Conservation (phyloP, 2,888 invertebrate species). For the Mythimna ferrago region DNA sequence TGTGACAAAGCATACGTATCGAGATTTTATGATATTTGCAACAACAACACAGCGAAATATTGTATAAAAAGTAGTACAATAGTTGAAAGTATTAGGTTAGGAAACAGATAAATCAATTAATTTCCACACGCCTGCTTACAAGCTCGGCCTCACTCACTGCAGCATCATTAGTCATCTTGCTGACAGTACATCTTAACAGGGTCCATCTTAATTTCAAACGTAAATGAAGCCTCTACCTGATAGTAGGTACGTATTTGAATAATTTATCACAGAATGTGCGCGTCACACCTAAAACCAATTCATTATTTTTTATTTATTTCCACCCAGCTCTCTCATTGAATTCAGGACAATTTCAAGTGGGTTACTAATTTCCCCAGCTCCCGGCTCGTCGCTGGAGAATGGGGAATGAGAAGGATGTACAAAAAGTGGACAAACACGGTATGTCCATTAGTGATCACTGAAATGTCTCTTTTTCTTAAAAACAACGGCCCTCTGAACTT, state of each 20-base stretch:
- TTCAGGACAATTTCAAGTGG: slow-evolving; percentile 13
- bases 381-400: slow-evolving; percentile 1
- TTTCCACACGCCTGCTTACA: not conserved
- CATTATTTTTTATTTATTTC: slow-evolving; percentile 9
- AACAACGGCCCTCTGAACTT: slow-evolving; percentile 17
- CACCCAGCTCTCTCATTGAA: slow-evolving; percentile 8
- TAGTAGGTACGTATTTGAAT: not conserved
- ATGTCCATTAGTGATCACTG: slow-evolving; percentile 54
- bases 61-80: not conserved
- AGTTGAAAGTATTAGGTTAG: too few relatives aligned
- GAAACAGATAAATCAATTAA: not conserved
- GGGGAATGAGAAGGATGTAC: slow-evolving; percentile 28
- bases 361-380: slow-evolving; percentile 20
- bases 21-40: not conserved
- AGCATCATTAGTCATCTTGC: slow-evolving; percentile 4
- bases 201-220: slow-evolving; percentile 4
- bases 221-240: not conserved
- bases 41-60: not conserved
- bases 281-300: not conserved
- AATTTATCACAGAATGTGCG: not conserved
- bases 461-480: slow-evolving; percentile 35
- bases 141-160: not conserved
- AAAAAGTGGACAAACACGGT: slow-evolving; percentile 51
- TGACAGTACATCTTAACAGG: not conserved
- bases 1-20: not conserved